Evolutionary conservation across 2,113 vertebrate species (phyloP).

Genomic region (Actenoides hombroni): DNA sequence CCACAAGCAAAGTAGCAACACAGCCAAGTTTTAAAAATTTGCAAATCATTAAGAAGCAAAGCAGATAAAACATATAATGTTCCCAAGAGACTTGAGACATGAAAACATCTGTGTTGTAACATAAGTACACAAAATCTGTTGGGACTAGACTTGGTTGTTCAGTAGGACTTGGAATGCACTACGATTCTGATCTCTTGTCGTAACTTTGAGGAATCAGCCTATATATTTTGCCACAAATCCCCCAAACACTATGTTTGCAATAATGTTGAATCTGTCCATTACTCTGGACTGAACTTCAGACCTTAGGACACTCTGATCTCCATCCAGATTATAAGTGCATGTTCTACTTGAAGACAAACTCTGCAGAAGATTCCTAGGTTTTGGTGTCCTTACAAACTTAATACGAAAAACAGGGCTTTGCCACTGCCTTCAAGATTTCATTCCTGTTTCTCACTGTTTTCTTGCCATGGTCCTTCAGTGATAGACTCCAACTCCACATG

Average conservation of each 20-base stretch:
- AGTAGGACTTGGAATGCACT: neutral
- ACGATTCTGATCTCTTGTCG: neutral
- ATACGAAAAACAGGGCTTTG: neutral
- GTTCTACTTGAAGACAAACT: neutral
- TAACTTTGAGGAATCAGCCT: neutral
- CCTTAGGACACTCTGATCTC: neutral
- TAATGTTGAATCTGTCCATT: neutral
- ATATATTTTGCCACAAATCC: neutral
- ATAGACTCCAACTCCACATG: neutral
- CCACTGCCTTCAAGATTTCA: neutral
- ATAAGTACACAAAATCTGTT: neutral
- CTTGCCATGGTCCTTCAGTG: neutral
- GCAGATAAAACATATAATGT: slow-evolving; percentile 7
- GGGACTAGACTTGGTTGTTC: neutral
- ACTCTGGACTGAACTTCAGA: neutral
- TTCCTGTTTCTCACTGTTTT: neutral
- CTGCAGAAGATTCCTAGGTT: neutral
- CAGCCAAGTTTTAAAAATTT: slow-evolving; percentile 11
- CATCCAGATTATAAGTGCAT: neutral
- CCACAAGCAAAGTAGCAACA: slow-evolving; percentile 8
- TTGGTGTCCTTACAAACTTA: neutral
- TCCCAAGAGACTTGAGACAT: slow-evolving; percentile 24
- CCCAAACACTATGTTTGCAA: neutral
- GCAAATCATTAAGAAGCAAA: slow-evolving; percentile 37
- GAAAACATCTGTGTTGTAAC: slow-evolving; percentile 27